Percentiles rank a stretch among this genome's conserved stretches.
Conservation (phyloP, 2,797 vertebrate genomes). For the Hyperoplus immaculatus region DNA sequence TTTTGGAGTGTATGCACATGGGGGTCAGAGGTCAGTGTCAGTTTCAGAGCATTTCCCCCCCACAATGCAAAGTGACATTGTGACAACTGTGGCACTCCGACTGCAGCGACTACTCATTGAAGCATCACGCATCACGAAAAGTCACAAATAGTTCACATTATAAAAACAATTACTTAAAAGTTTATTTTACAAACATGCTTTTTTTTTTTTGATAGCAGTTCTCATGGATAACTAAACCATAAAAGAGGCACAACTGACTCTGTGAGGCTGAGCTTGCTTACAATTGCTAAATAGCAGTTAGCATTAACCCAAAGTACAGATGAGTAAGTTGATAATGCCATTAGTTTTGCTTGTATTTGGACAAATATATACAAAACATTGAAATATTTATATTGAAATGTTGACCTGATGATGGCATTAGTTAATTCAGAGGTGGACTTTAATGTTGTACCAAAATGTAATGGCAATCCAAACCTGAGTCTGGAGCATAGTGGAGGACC, state of each 20-base stretch:
- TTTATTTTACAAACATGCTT: neutral
- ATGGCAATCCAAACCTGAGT: constrained; percentile 1
- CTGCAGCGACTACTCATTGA: neutral
- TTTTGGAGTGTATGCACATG: neutral
- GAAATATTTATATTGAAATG: neutral
- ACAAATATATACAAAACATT: neutral
- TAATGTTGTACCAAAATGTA: neutral
- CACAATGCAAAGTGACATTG: constrained; percentile 8
- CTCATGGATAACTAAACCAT: neutral
- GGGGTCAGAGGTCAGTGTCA: constrained; percentile 40
- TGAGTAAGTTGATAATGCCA: no score
- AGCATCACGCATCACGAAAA: neutral
- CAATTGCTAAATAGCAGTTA: neutral
- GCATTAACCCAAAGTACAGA: neutral
- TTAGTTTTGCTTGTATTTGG: neutral
- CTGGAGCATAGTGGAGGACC: neutral
- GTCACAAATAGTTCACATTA: neutral
- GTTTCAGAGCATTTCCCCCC: constrained; percentile 1
- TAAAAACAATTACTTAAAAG: neutral
- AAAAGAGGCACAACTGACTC: neutral
- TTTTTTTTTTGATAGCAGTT: neutral
- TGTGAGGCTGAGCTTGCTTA: neutral
- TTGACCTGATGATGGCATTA: neutral
- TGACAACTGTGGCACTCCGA: neutral
- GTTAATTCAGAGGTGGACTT: neutral